Base-by-base conservation (phyloP, 2,113 vertebrate genomes). In the Limnothrissa miodon region DNA sequence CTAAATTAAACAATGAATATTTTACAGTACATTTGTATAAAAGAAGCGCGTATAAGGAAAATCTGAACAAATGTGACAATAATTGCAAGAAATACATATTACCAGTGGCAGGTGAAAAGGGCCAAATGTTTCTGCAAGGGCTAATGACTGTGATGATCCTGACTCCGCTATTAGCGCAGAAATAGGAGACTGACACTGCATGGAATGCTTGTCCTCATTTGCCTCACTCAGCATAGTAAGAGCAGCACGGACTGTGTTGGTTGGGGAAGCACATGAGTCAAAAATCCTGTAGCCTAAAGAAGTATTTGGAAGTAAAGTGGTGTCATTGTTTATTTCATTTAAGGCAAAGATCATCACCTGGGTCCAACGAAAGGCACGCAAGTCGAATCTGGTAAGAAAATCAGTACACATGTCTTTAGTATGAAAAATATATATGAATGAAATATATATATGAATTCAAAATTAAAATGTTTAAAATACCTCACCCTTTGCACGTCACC, bases 281-380 rank as follows among this genome's bases (percentile, higher is more conserved):
- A 92, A 87, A 13, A 95, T 94, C 79, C 84, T 91, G 78, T 95
- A 95, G 2, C 95, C 95, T n/a, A 95, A 89, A 10, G 92, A 89
- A 56, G 94, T 82, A 45, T 95, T 93, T 62, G 94, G 93, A 56
- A 95, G 91, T 21, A 95, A 85, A 46, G 19, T 48, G 33, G 59
- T n/a, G 79, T 91, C 84, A 59, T 87, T 86, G 88, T 95, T 95
- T 45, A 95, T 94, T 89, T 95, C 94, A 51, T 93, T 92, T 86
- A 94, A 91, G 36, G 94, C 90, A 89, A 94, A 95, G 39, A 93
- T 93, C 94, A 95, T 95, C 25, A 92, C 86, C 84, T 93, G 93
- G 1, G 91, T 92, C 94, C 93, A 95, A 13, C 93, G 90, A 81
- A 94, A 95, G 78, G 91, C 93, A 82, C 92, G 89, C 23, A 94